phyloP scores from a whole-genome alignment of 2,888 invertebrate genomes.

The Agrochola lychnidis region DNA sequence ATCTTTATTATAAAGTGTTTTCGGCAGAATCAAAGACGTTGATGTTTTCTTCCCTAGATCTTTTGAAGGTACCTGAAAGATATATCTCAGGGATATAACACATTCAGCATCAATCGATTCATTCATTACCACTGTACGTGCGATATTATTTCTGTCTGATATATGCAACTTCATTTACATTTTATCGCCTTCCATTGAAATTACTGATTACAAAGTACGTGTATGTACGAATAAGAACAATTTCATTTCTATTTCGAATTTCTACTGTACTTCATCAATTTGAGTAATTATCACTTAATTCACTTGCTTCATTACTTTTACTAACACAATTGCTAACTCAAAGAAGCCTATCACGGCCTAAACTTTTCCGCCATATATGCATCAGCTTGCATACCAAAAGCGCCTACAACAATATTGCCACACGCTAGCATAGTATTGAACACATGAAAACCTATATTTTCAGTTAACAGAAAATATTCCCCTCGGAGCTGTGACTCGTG shows the following conservation, averaged over 20 bases:
- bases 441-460: constrained; percentile 39
- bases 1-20: constrained; percentile 33
- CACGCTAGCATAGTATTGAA: constrained; percentile 6
- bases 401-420: not conserved
- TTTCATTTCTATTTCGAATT: not conserved
- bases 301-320: not conserved
- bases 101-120: constrained; percentile 17
- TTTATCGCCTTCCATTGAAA: constrained; percentile 31
- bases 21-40: constrained; percentile 10
- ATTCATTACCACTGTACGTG: constrained; percentile 21
- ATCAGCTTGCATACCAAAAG: constrained; percentile 7
- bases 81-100: constrained; percentile 25
- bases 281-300: not conserved
- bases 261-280: not conserved
- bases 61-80: constrained; percentile 1
- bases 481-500: constrained; percentile 23
- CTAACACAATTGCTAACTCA: not conserved
- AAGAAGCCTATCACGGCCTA: not conserved
- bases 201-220: constrained; percentile 22
- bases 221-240: not conserved
- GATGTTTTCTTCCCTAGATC: constrained; percentile 1
- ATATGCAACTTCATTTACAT: constrained; percentile 23
- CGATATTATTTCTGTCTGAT: constrained; percentile 17
- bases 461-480: constrained; percentile 40
- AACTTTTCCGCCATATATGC: not conserved